These are phyloP conservation scores for Garra rufa DNA, from an alignment of 2,113 vertebrate species.

Conservation along the genomic window DNA sequence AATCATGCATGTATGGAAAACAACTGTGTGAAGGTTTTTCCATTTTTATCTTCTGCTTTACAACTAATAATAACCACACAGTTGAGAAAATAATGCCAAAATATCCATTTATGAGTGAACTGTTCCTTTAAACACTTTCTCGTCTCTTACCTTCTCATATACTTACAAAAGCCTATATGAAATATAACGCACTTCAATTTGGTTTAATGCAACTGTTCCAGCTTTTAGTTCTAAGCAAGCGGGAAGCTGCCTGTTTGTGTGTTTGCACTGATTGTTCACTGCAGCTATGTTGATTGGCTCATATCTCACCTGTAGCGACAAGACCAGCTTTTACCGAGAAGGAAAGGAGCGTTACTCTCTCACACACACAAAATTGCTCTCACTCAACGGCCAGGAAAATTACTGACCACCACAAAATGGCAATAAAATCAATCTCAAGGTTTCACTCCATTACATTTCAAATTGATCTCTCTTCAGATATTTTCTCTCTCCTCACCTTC, in stretches of 20 bases:
- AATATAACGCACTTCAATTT: background rate
- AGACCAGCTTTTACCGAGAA: background rate
- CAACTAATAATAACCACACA: background rate
- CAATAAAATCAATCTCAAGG: constrained; percentile 75
- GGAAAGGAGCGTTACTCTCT: background rate
- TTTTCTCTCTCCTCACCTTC: constrained; percentile 1
- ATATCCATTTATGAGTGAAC: background rate
- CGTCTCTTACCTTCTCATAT: background rate
- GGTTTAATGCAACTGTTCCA: background rate
- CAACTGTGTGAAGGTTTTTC: background rate
- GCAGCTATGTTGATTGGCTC: background rate
- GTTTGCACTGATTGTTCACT: background rate
- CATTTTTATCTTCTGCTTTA: background rate
- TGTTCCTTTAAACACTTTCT: background rate
- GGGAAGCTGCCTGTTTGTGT: background rate
- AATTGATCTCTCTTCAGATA: constrained; percentile 51
- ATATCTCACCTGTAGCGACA: background rate
- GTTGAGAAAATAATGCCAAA: background rate
- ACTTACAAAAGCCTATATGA: background rate
- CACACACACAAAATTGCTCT: constrained; percentile 65
- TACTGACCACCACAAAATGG: constrained; percentile 74
- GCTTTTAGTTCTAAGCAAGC: background rate
- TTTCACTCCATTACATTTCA: constrained; percentile 54
- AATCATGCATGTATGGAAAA: background rate
- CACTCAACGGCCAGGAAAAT: constrained; percentile 73